Percentiles rank a stretch among this genome's conserved stretches.
Conservation (phyloP, 1,140 invertebrate species). For the Pseudomyrmex dendroicus region DNA sequence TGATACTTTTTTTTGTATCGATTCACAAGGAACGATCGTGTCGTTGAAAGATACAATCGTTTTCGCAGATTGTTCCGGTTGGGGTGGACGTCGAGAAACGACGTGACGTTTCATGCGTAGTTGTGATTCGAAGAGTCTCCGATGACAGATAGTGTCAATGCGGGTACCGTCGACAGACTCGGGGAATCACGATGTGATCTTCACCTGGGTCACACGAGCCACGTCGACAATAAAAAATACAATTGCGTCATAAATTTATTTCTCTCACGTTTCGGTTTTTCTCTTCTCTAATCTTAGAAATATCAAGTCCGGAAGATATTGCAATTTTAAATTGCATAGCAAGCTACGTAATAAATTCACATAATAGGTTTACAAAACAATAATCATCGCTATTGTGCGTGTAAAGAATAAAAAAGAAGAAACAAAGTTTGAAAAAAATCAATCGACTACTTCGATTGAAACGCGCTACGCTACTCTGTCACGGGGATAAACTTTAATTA, state of each 20-base stretch:
- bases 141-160: conserved; percentile 76
- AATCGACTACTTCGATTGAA: conserved; percentile 22
- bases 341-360: not conserved
- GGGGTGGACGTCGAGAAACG: conserved; percentile 36
- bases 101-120: conserved; percentile 35
- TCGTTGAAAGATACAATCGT: conserved; percentile 67
- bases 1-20: not conserved
- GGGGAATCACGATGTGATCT: conserved; percentile 59
- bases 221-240: conserved; percentile 15
- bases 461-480: conserved; percentile 1
- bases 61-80: conserved; percentile 7
- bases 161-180: conserved; percentile 64
- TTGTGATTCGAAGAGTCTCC: conserved; percentile 54
- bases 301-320: not conserved
- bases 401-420: not conserved
- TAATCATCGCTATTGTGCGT: not conserved
- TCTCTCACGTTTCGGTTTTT: not conserved
- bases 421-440: not conserved
- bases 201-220: conserved; percentile 39
- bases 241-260: conserved; percentile 32
- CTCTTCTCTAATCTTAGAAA: not conserved
- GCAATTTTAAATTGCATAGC: not conserved
- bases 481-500: conserved; percentile 47
- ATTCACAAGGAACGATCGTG: conserved; percentile 20
- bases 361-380: not conserved